Conservation (phyloP, 2,797 vertebrate genomes). For the Gobionotothen gibberifrons region DNA sequence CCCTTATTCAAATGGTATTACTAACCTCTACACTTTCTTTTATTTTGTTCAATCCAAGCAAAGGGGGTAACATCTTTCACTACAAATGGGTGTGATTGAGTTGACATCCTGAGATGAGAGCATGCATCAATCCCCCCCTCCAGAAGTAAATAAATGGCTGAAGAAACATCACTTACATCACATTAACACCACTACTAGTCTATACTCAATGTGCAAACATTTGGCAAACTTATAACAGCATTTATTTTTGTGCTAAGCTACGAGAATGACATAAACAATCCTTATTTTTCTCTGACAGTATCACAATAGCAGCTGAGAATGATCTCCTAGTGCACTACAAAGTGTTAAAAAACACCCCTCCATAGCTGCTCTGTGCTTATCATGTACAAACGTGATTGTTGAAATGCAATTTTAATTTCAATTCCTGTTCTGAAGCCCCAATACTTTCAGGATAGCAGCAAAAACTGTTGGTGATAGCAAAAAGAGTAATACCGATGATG, state of each 20-base stretch:
- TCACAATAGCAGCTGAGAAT: slow-evolving; percentile 41
- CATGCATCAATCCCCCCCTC: slow-evolving; percentile 67
- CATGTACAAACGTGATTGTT: slow-evolving; percentile 41
- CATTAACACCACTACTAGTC: slow-evolving; percentile 44
- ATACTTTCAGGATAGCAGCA: slow-evolving; percentile 28
- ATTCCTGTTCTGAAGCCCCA: slow-evolving; percentile 17
- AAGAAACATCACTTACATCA: slow-evolving; percentile 56
- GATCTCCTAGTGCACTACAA: slow-evolving; percentile 38
- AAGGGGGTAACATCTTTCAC: slow-evolving; percentile 36
- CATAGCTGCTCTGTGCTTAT: slow-evolving; percentile 65
- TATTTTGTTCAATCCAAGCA: slow-evolving; percentile 34
- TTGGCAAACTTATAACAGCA: slow-evolving; percentile 60
- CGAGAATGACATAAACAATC: slow-evolving; percentile 22
- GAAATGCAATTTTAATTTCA: slow-evolving; percentile 62
- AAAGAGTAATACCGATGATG: slow-evolving; percentile 1
- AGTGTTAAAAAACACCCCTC: slow-evolving; percentile 38
- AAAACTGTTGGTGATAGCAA: not conserved
- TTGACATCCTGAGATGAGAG: slow-evolving; percentile 73
- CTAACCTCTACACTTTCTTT: slow-evolving; percentile 39
- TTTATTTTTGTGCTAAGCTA: slow-evolving; percentile 38
- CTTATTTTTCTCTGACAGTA: slow-evolving; percentile 16
- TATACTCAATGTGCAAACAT: slow-evolving; percentile 56
- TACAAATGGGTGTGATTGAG: slow-evolving; percentile 48
- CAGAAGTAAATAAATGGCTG: slow-evolving; percentile 3
- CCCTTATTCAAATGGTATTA: slow-evolving; percentile 71